Conservation (phyloP, 2,113 vertebrate species). For the Platanista minor region DNA sequence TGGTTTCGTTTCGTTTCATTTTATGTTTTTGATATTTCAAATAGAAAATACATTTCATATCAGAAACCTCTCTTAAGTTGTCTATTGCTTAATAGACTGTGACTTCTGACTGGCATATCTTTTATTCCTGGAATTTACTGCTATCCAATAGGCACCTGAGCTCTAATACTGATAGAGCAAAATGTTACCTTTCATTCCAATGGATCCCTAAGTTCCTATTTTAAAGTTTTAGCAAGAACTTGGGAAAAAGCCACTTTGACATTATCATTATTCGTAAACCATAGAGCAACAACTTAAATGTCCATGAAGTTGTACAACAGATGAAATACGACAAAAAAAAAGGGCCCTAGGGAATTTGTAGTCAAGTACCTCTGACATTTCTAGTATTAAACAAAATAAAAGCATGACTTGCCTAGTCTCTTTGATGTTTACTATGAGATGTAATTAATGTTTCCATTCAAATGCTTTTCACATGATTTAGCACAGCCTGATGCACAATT, state of each 20-base stretch:
- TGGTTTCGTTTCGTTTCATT: neutral
- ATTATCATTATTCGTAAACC: constrained; percentile 42
- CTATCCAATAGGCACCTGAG: neutral
- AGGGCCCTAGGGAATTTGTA: neutral
- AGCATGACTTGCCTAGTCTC: constrained; percentile 42
- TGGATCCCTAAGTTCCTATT: neutral
- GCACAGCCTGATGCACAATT: constrained; percentile 54
- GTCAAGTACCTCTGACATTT: constrained; percentile 51
- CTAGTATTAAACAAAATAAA: constrained; percentile 60
- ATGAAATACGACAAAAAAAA: constrained; percentile 50
- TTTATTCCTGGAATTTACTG: neutral
- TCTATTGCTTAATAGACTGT: neutral
- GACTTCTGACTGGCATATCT: neutral
- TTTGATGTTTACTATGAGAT: constrained; percentile 70
- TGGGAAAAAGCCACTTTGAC: neutral
- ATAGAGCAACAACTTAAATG: constrained; percentile 18
- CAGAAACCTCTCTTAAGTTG: neutral
- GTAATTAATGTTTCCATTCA: constrained; percentile 74
- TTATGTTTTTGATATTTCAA: neutral
- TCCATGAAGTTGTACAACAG: constrained; percentile 3
- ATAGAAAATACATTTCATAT: neutral
- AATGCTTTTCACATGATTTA: constrained; percentile 71
- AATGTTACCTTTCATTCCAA: neutral
- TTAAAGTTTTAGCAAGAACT: constrained; percentile 14
- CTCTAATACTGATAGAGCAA: neutral